phyloP scores from a whole-genome alignment of 2,797 vertebrate genomes.

The Propithecus perrieri region DNA sequence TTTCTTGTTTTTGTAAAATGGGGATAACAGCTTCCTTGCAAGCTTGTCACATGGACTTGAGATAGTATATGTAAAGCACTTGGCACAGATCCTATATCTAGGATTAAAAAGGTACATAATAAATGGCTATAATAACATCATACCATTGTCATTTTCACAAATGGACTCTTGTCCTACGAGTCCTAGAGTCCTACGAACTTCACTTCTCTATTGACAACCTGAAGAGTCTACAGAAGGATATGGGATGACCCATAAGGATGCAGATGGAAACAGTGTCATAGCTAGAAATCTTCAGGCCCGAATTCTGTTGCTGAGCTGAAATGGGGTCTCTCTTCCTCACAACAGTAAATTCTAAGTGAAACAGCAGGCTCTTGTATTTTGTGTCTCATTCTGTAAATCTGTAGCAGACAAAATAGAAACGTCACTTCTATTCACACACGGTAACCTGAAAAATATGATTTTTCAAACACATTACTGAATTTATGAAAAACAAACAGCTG shows the following conservation, averaged over 20 bases:
- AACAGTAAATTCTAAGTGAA: neutral
- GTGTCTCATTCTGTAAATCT: neutral
- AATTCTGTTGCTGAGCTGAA: neutral
- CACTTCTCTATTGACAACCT: neutral
- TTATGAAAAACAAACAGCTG: constrained; percentile 43
- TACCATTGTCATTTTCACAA: neutral
- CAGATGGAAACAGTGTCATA: neutral
- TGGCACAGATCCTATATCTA: neutral
- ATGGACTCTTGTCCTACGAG: neutral
- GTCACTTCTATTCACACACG: neutral
- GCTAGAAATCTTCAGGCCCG: neutral
- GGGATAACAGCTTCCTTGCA: neutral
- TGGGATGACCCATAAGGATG: neutral
- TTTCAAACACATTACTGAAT: neutral
- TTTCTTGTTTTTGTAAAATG: neutral
- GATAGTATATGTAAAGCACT: neutral
- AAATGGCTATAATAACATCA: accelerated
- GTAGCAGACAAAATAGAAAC: neutral
- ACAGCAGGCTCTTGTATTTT: neutral
- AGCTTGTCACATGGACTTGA: neutral
- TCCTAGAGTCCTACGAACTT: neutral
- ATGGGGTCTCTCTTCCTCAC: neutral
- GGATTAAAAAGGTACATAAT: neutral
- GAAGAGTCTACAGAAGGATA: neutral
- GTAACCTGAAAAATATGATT: constrained; percentile 20